phyloP scores from a whole-genome alignment of 2,888 invertebrate genomes.

The Diaperis boleti region DNA sequence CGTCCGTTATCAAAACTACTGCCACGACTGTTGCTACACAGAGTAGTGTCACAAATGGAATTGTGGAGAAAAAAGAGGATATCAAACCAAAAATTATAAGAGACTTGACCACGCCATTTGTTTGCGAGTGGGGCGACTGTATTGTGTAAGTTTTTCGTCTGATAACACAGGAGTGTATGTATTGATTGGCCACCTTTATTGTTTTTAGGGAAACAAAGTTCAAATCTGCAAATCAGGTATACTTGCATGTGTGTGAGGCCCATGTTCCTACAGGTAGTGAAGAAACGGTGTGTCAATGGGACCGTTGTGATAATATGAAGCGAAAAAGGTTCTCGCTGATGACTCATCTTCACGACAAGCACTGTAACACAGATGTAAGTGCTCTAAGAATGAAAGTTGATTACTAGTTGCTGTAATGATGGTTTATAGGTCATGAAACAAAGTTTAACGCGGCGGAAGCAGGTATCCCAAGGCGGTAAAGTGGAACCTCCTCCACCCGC shows the following conservation, averaged over 20 bases:
- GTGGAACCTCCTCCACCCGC: conserved; percentile 67
- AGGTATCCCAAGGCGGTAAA: conserved; percentile 69
- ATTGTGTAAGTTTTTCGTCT: conserved; percentile 69
- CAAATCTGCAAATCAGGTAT: conserved; percentile 82
- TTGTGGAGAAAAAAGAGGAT: conserved; percentile 54
- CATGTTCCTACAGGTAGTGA: conserved; percentile 81
- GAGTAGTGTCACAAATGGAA: conserved; percentile 45
- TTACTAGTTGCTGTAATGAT: not conserved
- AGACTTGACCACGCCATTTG: conserved; percentile 69
- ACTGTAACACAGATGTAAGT: conserved; percentile 85
- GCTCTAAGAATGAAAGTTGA: too few relatives aligned
- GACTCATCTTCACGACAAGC: conserved; percentile 96
- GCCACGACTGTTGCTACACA: conserved; percentile 49
- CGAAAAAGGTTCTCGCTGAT: conserved; percentile 93
- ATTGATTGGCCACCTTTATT: too few relatives aligned
- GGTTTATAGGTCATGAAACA: conserved; percentile 68
- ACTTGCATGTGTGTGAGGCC: conserved; percentile 85
- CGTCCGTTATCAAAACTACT: conserved; percentile 56
- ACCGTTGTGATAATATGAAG: conserved; percentile 89
- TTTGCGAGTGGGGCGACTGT: conserved; percentile 97
- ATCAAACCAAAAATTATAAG: conserved; percentile 62
- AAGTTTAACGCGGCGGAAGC: conserved; percentile 76
- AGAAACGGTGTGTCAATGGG: conserved; percentile 92
- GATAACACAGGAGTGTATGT: too few relatives aligned
- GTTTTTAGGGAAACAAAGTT: conserved; percentile 72